These are phyloP conservation scores for Drosophila tsacasi DNA, from an alignment of 1,140 invertebrate genomes.

Conservation along the genomic window DNA sequence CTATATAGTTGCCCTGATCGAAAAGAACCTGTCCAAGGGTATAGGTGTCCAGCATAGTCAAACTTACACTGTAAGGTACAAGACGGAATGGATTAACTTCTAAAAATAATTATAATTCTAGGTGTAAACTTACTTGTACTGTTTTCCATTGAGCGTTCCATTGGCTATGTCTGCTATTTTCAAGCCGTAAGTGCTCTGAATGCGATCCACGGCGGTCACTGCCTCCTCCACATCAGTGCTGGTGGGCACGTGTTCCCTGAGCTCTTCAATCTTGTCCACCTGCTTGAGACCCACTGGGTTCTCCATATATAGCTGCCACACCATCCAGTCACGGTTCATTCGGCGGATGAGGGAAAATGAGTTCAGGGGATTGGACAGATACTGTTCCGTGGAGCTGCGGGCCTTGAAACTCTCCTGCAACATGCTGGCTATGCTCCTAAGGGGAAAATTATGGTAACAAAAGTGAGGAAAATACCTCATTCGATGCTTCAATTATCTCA, in stretches of 20 bases:
- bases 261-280: constrained; percentile 89
- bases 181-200: constrained; percentile 94
- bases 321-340: constrained; percentile 69
- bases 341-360: constrained; percentile 69
- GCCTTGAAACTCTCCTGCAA: constrained; percentile 91
- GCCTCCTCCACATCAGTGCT: constrained; percentile 96
- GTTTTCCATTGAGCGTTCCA: constrained; percentile 93
- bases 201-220: constrained; percentile 94
- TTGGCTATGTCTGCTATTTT: constrained; percentile 93
- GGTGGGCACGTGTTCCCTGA: constrained; percentile 91
- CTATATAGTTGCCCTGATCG: constrained; percentile 37
- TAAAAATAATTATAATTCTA: no score
- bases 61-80: constrained; percentile 31
- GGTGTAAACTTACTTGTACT: constrained; percentile 88
- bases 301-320: constrained; percentile 64
- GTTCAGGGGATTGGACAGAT: constrained; percentile 73
- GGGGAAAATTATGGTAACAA: not conserved
- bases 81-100: not conserved
- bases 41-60: constrained; percentile 50
- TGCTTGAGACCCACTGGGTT: constrained; percentile 75
- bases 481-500: not conserved
- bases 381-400: constrained; percentile 88
- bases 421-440: constrained; percentile 43
- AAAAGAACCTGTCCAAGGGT: constrained; percentile 55
- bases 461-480: not conserved